Evolutionary conservation across 2,797 vertebrate genomes (phyloP).

Genomic region (Calcarius lapponicus): DNA sequence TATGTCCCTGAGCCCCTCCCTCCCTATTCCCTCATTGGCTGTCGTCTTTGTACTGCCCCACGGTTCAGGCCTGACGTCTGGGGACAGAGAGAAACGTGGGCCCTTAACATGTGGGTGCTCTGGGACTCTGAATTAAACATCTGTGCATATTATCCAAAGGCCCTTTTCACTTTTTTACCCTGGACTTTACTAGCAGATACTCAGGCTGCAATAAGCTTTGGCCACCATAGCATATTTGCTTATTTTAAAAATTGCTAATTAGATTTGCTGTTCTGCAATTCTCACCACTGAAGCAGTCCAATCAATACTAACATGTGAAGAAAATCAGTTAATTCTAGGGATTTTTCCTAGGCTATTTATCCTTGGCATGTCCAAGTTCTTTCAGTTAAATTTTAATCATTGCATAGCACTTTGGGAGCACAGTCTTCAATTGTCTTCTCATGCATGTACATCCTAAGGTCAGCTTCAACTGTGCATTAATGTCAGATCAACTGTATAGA

Average conservation of each 20-base stretch:
- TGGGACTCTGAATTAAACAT: neutral
- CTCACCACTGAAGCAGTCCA: neutral
- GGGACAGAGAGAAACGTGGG: neutral
- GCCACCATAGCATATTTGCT: neutral
- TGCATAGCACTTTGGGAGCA: neutral
- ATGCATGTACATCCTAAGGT: neutral
- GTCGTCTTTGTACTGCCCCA: neutral
- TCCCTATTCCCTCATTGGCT: neutral
- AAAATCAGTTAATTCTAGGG: neutral
- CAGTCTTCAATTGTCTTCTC: neutral
- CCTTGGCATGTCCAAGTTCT: accelerated
- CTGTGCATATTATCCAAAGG: neutral
- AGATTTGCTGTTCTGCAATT: slow-evolving; percentile 5
- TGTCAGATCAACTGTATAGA: neutral
- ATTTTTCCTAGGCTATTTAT: neutral
- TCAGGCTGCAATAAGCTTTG: neutral
- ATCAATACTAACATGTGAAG: neutral
- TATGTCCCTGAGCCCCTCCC: neutral
- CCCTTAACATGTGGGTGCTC: neutral
- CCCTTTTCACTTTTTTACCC: neutral
- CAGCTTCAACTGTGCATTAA: neutral
- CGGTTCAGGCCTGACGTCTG: neutral
- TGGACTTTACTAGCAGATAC: neutral
- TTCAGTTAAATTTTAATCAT: neutral
- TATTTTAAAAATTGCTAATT: slow-evolving; percentile 1